phyloP scores from a whole-genome alignment of 2,797 vertebrate genomes.

The Diceros bicornis region DNA sequence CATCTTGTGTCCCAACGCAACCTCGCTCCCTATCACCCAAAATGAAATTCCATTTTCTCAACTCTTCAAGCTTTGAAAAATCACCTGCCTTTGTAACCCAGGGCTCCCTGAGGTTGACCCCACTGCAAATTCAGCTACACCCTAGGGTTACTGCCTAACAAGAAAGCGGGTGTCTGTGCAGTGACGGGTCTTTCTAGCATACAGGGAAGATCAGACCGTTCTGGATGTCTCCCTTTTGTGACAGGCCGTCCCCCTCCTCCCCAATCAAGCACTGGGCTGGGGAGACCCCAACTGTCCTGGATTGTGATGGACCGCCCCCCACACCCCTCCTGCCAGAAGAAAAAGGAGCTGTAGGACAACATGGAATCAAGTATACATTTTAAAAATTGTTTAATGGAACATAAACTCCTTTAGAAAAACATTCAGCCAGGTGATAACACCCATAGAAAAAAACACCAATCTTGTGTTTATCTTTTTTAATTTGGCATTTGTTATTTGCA shows the following conservation, averaged over 20 bases:
- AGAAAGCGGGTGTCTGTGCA: background rate
- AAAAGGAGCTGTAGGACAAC: constrained; percentile 77
- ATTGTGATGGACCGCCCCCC: background rate
- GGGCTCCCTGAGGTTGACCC: background rate
- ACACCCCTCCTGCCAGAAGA: background rate
- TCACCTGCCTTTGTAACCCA: background rate
- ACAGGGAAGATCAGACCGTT: no score
- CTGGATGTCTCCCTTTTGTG: rapidly evolving
- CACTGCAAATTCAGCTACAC: no score
- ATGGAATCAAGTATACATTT: constrained; percentile 87
- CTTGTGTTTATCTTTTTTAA: constrained; percentile 92
- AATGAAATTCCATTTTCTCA: background rate
- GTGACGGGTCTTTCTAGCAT: background rate
- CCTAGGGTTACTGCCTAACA: background rate
- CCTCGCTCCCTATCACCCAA: background rate
- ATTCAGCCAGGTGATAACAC: constrained; percentile 90
- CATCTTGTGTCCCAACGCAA: background rate
- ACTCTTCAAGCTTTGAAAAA: background rate
- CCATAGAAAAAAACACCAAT: constrained; percentile 90
- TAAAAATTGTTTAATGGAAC: constrained; percentile 91
- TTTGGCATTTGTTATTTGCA: constrained; percentile 99
- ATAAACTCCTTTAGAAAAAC: constrained; percentile 91
- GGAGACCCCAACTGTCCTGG: background rate
- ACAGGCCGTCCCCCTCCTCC: no score
- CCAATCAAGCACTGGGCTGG: background rate